Evolutionary conservation across 2,888 invertebrate species (phyloP).

Genomic region (Platycnemis pennipes): DNA sequence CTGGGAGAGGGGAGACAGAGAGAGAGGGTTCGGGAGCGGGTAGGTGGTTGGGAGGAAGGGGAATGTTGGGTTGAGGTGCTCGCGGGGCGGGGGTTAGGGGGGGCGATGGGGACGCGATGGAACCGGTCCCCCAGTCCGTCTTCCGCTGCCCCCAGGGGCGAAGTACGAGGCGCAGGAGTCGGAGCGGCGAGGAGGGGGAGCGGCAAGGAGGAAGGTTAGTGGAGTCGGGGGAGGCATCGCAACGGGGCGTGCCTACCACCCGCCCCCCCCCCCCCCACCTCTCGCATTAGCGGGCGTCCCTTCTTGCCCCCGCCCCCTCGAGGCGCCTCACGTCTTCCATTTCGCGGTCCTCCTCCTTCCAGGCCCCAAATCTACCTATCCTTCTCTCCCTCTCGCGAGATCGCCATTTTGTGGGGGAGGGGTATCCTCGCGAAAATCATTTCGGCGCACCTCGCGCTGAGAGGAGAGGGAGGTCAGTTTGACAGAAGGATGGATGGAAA

Average conservation of each 20-base stretch:
- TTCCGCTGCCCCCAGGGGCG: conserved; percentile 19
- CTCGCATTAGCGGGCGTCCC: not conserved
- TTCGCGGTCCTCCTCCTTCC: not conserved
- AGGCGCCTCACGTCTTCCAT: not conserved
- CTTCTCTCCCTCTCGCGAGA: not conserved
- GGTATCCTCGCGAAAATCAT: not conserved
- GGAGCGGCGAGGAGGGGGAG: not conserved
- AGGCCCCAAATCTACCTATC: not conserved
- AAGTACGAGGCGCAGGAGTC: not conserved
- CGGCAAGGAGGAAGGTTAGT: not conserved
- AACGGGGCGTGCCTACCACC: conserved; percentile 14
- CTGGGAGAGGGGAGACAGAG: not conserved
- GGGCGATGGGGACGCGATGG: not conserved
- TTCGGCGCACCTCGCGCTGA: not conserved
- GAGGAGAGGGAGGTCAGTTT: not conserved
- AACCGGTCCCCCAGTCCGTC: conserved; percentile 54
- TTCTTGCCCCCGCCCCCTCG: not conserved
- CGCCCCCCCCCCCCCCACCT: not conserved
- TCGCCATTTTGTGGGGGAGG: not conserved
- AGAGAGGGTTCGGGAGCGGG: not conserved
- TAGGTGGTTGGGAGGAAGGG: not conserved
- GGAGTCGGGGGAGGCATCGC: not conserved
- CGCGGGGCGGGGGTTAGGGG: not conserved
- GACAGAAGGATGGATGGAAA: not conserved
- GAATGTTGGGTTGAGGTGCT: no score